Conservation (phyloP, 2,113 vertebrate species). For the Jacana jacana region DNA sequence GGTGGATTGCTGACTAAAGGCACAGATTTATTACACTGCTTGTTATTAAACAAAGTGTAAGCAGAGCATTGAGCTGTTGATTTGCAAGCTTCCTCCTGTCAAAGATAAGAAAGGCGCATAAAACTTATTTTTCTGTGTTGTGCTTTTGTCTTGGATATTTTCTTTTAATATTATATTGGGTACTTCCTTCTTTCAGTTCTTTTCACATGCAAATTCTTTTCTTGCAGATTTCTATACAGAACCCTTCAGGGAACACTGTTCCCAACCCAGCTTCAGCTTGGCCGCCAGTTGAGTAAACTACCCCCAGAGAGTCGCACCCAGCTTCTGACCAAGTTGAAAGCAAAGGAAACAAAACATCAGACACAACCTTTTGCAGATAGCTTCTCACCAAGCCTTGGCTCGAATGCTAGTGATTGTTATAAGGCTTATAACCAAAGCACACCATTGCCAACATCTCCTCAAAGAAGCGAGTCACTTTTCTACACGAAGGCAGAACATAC, state of each 20-base stretch:
- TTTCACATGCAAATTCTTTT: background rate
- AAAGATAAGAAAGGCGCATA: background rate
- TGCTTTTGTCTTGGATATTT: background rate
- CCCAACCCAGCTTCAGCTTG: slow-evolving; percentile 88
- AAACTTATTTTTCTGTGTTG: background rate
- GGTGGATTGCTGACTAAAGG: background rate
- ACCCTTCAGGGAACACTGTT: slow-evolving; percentile 89
- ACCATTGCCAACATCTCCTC: background rate
- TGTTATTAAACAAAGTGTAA: background rate
- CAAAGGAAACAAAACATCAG: background rate
- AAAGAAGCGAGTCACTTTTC: background rate
- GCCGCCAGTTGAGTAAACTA: slow-evolving; percentile 83
- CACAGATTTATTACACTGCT: background rate
- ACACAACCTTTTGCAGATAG: background rate
- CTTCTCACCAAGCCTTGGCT: background rate
- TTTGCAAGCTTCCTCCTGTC: background rate
- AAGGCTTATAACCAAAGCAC: background rate
- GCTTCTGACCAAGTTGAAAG: slow-evolving; percentile 55
- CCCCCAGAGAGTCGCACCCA: slow-evolving; percentile 65
- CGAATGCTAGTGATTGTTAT: background rate
- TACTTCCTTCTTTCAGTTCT: background rate
- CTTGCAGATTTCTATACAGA: slow-evolving; percentile 88
- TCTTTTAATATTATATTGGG: background rate
- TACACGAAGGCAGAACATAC: background rate
- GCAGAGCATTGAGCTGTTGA: background rate